A percentile compares a stretch with the other conserved stretches of the same genome.
Evolutionary conservation across 2,888 invertebrate species (phyloP).

Genomic region (Scelioninae gen. 1): DNA sequence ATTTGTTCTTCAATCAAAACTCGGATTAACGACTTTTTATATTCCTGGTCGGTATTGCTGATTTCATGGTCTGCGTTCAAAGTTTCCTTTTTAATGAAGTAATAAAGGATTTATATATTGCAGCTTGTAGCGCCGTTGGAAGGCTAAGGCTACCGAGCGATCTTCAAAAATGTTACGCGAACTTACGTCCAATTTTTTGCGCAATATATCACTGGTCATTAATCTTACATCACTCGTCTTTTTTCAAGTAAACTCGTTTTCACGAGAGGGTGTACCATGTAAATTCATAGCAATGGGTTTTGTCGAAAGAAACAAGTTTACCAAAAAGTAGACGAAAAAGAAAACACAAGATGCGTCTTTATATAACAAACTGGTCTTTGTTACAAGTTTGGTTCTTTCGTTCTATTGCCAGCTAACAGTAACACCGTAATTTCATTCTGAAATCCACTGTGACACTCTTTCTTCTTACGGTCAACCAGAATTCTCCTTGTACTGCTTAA

Average conservation of each 20-base stretch:
- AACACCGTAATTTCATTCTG: slow-evolving; percentile 10
- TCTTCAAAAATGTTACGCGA: slow-evolving; percentile 20
- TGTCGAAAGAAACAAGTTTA: slow-evolving; percentile 13
- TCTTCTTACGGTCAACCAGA: slow-evolving; percentile 13
- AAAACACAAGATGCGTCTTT: not conserved
- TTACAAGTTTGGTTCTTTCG: not conserved
- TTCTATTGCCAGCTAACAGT: slow-evolving; percentile 4
- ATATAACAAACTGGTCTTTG: slow-evolving; percentile 15
- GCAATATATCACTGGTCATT: slow-evolving; percentile 20
- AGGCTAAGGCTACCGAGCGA: slow-evolving; percentile 21
- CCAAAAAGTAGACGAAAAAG: slow-evolving; percentile 6
- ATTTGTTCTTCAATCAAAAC: slow-evolving; percentile 25
- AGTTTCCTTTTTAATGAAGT: slow-evolving; percentile 46
- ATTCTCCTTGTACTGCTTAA: slow-evolving; percentile 23
- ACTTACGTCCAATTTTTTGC: slow-evolving; percentile 15
- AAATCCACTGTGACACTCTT: slow-evolving; percentile 3
- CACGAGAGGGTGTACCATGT: slow-evolving; percentile 7
- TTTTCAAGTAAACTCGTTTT: not conserved
- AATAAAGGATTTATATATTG: slow-evolving; percentile 36
- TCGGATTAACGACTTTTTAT: slow-evolving; percentile 17
- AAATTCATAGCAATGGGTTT: slow-evolving; percentile 28
- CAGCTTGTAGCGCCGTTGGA: slow-evolving; percentile 18
- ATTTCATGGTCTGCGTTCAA: slow-evolving; percentile 19
- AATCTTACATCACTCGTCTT: slow-evolving; percentile 9
- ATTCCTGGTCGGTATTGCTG: not conserved